These are phyloP conservation scores for Choloepus didactylus DNA, from an alignment of 2,797 vertebrate genomes.

Conservation along the genomic window DNA sequence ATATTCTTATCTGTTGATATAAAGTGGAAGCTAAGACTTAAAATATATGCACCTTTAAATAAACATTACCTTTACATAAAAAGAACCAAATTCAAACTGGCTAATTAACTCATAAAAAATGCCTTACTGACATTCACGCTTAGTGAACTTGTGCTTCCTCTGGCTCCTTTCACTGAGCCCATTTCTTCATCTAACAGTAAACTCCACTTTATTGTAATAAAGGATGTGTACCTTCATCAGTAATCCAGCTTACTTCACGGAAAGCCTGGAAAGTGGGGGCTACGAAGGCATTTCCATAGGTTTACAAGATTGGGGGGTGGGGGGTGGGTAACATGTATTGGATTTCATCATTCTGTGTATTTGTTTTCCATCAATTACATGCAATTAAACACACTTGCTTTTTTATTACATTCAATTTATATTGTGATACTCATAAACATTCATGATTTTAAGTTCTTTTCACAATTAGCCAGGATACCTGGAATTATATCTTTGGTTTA, in stretches of 20 bases:
- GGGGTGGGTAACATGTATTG: not conserved
- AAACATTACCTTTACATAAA: conserved; percentile 29
- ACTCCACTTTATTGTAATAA: not conserved
- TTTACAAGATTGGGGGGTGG: not conserved
- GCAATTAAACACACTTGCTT: not conserved
- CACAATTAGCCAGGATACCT: not conserved
- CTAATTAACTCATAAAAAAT: not conserved
- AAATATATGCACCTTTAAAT: not conserved
- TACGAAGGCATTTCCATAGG: not conserved
- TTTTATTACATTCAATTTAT: conserved; percentile 9
- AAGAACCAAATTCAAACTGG: not conserved
- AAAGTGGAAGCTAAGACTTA: not conserved
- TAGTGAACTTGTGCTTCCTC: not conserved
- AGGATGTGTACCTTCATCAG: not conserved
- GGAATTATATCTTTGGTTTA: not conserved
- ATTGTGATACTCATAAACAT: conserved; percentile 29
- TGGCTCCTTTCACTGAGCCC: not conserved
- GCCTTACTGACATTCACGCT: not conserved
- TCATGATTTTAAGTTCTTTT: conserved; percentile 14
- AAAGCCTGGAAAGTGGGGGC: not conserved
- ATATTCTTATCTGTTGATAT: not conserved
- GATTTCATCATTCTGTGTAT: not conserved
- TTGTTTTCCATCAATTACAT: conserved; percentile 6
- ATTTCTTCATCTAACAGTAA: conserved; percentile 11
- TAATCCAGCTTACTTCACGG: not conserved